Base-by-base conservation (phyloP, 2,113 vertebrate genomes). In the Melanerpes formicivorus region DNA sequence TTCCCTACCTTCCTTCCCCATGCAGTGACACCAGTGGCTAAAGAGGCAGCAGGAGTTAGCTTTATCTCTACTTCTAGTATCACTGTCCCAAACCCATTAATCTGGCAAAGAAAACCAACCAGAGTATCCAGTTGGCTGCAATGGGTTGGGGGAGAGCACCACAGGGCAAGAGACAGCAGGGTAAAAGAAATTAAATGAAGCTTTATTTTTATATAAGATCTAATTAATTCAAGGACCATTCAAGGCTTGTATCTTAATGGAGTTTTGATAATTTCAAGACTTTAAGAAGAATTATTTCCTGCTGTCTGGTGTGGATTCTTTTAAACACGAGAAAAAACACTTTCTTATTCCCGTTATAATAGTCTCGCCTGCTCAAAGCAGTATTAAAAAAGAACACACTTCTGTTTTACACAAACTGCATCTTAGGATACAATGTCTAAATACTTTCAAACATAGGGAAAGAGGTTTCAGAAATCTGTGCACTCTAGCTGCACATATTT, bases 111-210 rank as follows among this genome's bases (percentile, higher is more conserved):
- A 62, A 65, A 71, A 58, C 32, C 12, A 63, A 3, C 3, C 10
- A 30, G 8, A 16, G 12, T 26, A 82, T 12, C 48, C 30, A 1
- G 0, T 34, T 76, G 18, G 58, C 37, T 40, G 27, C 19, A 18
- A 54, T 50, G 48, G 48, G 48, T 12, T 10, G 5, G 48, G 8
- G 2, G 15, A 22, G 12, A 4, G 13, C 26, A 84, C 3, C 27
- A 58, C 1, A 25, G 9, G 10, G 17, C 0, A 1, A 60, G 59
- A 72, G n/a, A 18, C 7, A 29, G 15, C 9, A 30, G 10, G 3
- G 37, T 18, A 32, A 69, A 70, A 71, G 14, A 84, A 56, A 46
- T 18, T 1, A 62, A 67, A 9, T 15, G 5, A 87, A 62, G 52
- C 10, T 29, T 71, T 9, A 13, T n/a, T 59, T 91, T 54, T 50